Base-by-base conservation (phyloP, 2,888 invertebrate genomes). In the Metalampra italica region DNA sequence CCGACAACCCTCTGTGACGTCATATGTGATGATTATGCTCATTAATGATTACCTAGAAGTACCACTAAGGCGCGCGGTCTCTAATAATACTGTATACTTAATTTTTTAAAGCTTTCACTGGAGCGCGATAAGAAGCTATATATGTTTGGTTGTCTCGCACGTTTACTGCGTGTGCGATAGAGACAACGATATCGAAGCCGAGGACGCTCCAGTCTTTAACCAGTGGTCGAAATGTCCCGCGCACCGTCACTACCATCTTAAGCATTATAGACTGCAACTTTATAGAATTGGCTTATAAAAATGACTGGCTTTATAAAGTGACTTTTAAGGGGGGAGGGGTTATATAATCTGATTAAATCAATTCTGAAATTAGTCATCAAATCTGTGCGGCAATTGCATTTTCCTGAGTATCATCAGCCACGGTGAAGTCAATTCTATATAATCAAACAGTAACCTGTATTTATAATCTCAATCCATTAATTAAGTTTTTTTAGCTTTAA, bases 161-260 rank as follows among this genome's bases (percentile, higher is more conserved):
- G 32, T 32, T 8, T 1, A 11, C 32, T 9, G 32, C 8, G 1
- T 36, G 11, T 1, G 36, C 36, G n/a, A 36, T 2, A 11, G 12
- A 43, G 32, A 12, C 34, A 36, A 34, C 36, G 36, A 44, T 22
- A 11, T 9, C 11, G 3, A 29, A 43, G 12, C 13, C 11, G 29
- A 11, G 40, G 7, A 13, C 39, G 39, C 39, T 39, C 39, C 39
- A 39, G 5, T 9, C 3, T 37, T 8, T 2, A 34, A 43, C 43
- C 45, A 54, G 51, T 49, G 52, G 56, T 53, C 51, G 50, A 54
- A 49, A 40, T 57, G 57, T 65, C 60, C 78, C 82, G 81, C 82
- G 80, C 80, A 78, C 78, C 81, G 77, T 79, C 79, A 80, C 77
- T 79, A 81, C 78, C 76, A 57, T 65, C 75, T 68, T 68, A 70